A percentile compares a stretch with the other conserved stretches of the same genome.
These are phyloP conservation scores for Motacilla alba DNA, from an alignment of 2,113 vertebrate genomes.

Conservation along the genomic window DNA sequence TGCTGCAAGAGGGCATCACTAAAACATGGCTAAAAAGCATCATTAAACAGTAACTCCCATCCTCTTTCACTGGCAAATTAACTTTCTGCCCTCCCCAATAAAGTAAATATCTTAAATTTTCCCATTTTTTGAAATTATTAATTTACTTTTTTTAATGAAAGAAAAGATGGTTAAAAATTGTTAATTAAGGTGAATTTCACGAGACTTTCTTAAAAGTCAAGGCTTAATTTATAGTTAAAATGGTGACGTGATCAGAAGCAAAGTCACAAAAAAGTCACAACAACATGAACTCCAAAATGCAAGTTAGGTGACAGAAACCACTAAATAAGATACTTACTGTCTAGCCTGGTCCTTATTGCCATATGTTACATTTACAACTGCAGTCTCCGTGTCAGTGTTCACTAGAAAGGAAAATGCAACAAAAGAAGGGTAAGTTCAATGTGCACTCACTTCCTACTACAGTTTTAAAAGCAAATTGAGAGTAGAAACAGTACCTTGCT, in stretches of 20 bases:
- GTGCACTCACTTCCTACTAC: background rate
- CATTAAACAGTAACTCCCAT: background rate
- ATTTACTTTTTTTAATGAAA: background rate
- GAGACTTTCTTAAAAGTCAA: background rate
- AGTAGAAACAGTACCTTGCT: slow-evolving; percentile 81
- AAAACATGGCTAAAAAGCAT: background rate
- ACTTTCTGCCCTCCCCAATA: background rate
- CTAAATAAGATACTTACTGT: slow-evolving; percentile 82
- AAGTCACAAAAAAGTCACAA: background rate
- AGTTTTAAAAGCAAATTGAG: slow-evolving; percentile 25
- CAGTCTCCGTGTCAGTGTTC: slow-evolving; percentile 97
- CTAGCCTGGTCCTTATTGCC: slow-evolving; percentile 94
- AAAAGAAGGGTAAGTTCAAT: slow-evolving; percentile 30
- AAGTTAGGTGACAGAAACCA: background rate
- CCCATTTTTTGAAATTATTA: background rate
- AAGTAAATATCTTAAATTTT: background rate
- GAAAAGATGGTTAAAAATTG: background rate
- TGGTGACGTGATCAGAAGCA: accelerated
- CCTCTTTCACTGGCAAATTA: background rate
- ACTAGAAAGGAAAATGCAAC: slow-evolving; percentile 74
- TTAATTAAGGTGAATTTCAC: background rate
- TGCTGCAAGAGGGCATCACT: background rate
- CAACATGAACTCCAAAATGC: background rate
- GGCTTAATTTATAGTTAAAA: background rate
- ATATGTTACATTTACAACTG: slow-evolving; percentile 97